Base-by-base conservation (phyloP, 2,113 vertebrate genomes). In the Phylloscopus trochiloides region DNA sequence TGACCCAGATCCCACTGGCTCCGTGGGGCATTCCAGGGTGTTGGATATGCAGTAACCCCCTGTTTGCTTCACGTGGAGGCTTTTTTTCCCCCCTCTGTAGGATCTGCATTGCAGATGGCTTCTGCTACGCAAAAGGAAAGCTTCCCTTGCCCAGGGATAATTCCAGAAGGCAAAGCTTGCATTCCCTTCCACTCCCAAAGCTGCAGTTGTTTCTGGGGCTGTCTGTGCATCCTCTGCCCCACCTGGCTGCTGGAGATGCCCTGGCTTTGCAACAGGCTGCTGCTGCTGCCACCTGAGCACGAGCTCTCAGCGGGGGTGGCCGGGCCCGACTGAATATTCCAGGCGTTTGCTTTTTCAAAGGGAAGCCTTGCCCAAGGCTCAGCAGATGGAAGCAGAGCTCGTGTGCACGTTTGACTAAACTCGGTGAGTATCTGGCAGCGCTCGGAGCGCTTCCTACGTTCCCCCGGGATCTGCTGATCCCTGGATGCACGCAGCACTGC, bases 41-140 rank as follows among this genome's bases (percentile, higher is more conserved):
- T 24, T 28, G 77, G 78, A 8, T 67, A 47, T 40, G 45, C 4
- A 5, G 16, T 31, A 65, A 42, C n/a, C 66, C 71, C 26, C n/a
- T 1, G 4, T 18, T 52, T 32, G 43, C 31, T 32, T 14, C 36
- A 19, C 40, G 43, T 40, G 50, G 32, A 40, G 34, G 20, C 12
- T 71, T 34, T 31, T 45, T 34, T n/a, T 40, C 40, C 11, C 8
- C 20, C 12, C 43, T 45, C 75, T 42, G 62, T 55, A 47, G 80
- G 83, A 87, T 97, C 93, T 96, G 95, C 96, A 97, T 88, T 97
- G 97, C 95, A 95, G 94, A 92, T 95, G 72, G 72, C 47, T 84
- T 88, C 73, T 59, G 74, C 88, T 93, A 50, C 2, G 17, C 43
- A 32, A 40, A 76, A 86, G 18, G 51, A 84, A 76, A 89, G 63